Base-by-base conservation (phyloP, 2,888 invertebrate species). In the Rhodophaea formosa region DNA sequence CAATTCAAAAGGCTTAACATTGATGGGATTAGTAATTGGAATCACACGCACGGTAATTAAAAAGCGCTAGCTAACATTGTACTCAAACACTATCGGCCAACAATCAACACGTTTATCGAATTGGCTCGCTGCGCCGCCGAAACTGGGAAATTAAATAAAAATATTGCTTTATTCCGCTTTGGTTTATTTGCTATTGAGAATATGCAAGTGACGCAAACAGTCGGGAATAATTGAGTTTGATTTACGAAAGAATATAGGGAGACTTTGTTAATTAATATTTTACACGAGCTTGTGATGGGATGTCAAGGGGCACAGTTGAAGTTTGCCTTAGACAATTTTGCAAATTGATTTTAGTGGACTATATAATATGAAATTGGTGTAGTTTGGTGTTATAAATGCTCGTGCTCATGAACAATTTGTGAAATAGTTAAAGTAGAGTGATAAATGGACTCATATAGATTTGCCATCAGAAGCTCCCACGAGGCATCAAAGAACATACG, bases 121-220 rank as follows among this genome's bases (percentile, higher is more conserved):
- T 39, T 39, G 39, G 12, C 39, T 39, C n/a, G 39, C n/a, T 12
- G 39, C 23, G 5, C 23, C 23, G 39, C 12, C 39, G 39, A 39
- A 39, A 39, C n/a, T n/a, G 39, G 39, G 39, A n/a, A 39, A 39
- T 39, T 12, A 39, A 39, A 39, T n/a, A 52, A 29, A 52, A 16
- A 14, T 32, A n/a, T 35, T 32, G 17, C 42, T 43, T 23, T 53
- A 16, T 42, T 42, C 42, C 42, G 35, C 39, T n/a, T 51, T 52
- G 35, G 12, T 35, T 35, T 35, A 35, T 35, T 35, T 35, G 8
- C 39, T n/a, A 12, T 39, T n/a, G 39, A 39, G n/a, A n/a, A 39
- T 39, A 39, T 39, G 39, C 39, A 39, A 35, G 35, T 39, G 39
- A 39, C 12, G 39, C n/a, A 39, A 39, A 39, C 39, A 39, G n/a